A percentile compares a stretch with the other conserved stretches of the same genome.
Conservation (phyloP, 1,140 invertebrate genomes). For the Protaetia brevitarsis region DNA sequence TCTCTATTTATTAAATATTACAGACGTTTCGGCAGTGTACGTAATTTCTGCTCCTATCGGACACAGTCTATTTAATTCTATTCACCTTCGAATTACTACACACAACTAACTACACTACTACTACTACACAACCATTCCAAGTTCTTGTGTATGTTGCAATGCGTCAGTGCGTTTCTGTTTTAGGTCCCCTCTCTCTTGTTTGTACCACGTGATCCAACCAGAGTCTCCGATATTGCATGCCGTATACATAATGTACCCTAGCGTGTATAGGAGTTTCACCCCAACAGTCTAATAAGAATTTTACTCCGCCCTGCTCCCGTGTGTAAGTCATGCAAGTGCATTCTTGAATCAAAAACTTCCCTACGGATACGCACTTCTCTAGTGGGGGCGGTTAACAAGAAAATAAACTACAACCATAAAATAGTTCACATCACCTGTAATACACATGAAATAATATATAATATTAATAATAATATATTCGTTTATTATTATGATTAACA, state of each 20-base stretch:
- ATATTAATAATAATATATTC: too few relatives aligned
- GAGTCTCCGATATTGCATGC: conserved; percentile 16
- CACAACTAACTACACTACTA: conserved; percentile 20
- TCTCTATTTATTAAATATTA: not conserved
- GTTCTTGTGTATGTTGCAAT: conserved; percentile 27
- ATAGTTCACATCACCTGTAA: too few relatives aligned
- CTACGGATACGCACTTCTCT: not conserved
- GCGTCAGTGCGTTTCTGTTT: conserved; percentile 30
- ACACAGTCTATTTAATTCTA: conserved; percentile 15
- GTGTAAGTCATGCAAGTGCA: not conserved
- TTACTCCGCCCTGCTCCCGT: not conserved
- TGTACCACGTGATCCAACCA: conserved; percentile 30
- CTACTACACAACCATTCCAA: conserved; percentile 21
- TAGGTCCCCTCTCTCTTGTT: conserved; percentile 31
- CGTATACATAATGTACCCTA: not conserved
- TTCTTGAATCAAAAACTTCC: not conserved
- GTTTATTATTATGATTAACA: too few relatives aligned
- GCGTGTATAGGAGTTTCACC: not conserved
- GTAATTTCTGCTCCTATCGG: too few relatives aligned
- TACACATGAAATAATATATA: too few relatives aligned
- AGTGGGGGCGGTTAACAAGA: not conserved
- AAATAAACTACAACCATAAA: too few relatives aligned
- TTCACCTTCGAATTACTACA: not conserved
- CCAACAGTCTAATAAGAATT: conserved; percentile 4
- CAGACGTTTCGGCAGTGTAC: conserved; percentile 11